Conservation (phyloP, 2,113 vertebrate species). For the Odontesthes bonariensis region DNA sequence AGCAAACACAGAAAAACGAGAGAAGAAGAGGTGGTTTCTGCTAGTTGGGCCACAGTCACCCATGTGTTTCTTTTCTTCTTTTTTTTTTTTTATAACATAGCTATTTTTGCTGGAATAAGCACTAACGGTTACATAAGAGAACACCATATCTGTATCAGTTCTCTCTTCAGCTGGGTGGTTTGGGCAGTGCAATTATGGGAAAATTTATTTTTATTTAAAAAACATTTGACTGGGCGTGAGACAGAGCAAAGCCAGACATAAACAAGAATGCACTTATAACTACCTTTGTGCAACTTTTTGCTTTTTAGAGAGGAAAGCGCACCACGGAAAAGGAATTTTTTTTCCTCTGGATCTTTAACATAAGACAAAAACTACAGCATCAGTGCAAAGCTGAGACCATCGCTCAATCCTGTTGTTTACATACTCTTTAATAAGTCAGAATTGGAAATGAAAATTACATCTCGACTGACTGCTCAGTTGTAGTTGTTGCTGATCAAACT, state of each 20-base stretch:
- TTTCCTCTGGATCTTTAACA: no score
- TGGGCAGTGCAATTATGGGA: neutral
- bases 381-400: no score
- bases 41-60: neutral
- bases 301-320: no score
- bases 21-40: neutral
- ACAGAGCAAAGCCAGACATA: neutral
- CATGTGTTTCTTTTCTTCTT: neutral
- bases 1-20: neutral
- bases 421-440: no score
- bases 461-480: no score
- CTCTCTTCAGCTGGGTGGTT: constrained; percentile 2
- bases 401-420: no score
- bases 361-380: no score
- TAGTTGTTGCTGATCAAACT: no score
- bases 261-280: no score
- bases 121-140: neutral
- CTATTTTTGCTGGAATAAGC: neutral
- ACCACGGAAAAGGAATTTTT: no score
- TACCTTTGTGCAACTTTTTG: no score
- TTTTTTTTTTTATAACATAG: constrained; percentile 3
- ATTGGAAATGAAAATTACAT: no score
- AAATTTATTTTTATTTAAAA: neutral
- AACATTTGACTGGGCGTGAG: neutral
- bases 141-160: neutral